phyloP scores from a whole-genome alignment of 1,140 invertebrate genomes.

The Leptestheria dahalacensis region DNA sequence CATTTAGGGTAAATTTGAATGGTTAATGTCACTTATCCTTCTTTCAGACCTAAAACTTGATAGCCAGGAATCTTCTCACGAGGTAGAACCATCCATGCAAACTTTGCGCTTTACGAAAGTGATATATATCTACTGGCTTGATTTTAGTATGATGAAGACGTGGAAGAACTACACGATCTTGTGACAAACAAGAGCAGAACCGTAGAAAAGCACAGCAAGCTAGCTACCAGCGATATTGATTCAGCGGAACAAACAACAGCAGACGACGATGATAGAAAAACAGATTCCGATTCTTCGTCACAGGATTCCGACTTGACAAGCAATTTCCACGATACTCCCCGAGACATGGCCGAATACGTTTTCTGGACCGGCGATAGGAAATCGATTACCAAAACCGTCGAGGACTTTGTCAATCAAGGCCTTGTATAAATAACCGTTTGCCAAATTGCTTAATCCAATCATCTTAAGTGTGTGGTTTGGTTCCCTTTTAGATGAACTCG shows the following conservation, averaged over 20 bases:
- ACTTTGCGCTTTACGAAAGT: too few relatives aligned
- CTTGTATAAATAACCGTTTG: conserved; percentile 35
- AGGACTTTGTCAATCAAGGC: conserved; percentile 52
- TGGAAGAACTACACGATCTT: conserved; percentile 1
- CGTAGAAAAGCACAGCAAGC: too few relatives aligned
- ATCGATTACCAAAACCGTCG: conserved; percentile 50
- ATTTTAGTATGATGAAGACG: neutral
- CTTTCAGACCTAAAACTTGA: too few relatives aligned
- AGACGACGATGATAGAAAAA: neutral
- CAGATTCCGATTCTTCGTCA: neutral
- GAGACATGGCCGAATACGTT: conserved; percentile 46
- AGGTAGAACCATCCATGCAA: neutral
- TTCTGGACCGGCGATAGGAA: conserved; percentile 61
- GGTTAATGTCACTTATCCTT: too few relatives aligned
- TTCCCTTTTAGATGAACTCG: conserved; percentile 45
- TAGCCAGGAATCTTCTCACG: neutral
- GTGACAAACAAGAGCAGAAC: neutral
- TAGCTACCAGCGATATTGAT: too few relatives aligned
- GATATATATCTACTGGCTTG: neutral
- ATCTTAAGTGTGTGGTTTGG: conserved; percentile 13
- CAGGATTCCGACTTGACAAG: neutral
- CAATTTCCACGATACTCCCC: conserved; percentile 8
- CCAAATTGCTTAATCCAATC: neutral
- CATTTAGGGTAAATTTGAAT: too few relatives aligned
- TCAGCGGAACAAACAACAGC: neutral